Base-by-base conservation (phyloP, 2,113 vertebrate species). In the Alligator mississippiensis region DNA sequence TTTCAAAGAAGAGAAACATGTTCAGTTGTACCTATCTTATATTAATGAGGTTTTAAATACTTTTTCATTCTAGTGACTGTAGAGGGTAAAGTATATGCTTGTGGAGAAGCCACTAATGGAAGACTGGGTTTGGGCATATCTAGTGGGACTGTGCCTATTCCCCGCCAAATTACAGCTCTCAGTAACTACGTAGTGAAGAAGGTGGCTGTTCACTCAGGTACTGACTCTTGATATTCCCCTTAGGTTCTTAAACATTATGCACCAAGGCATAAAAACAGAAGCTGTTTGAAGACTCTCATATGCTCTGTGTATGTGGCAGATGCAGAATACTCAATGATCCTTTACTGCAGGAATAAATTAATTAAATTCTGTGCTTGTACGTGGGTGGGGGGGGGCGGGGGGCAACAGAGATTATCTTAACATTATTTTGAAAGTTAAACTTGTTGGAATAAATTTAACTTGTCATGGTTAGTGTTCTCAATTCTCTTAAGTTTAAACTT, bases 171-270 rank as follows among this genome's bases (percentile, higher is more conserved):
- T 93, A 98, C 98, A 1, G 99, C 99, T 15, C 99, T 99, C 82
- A 99, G 99, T 96, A 99, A 99, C 97, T 99, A 99, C 2, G 99
- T 99, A 77, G 99, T 99, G 87, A 99, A 99, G 98, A 99, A 99
- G 95, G 99, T 99, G 47, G 99, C 99, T 3, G 99, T 99, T 92
- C 99, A 99, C 92, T 99, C 99, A 97, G 99, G 98, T 99, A 97
- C 34, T 28, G 16, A 9, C 25, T 89, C 1, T 13, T 47, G 6
- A 54, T 34, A 0, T 84, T 62, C 54, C 80, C 25, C 27, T 30
- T 59, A 22, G 0, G 1, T 66, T 11, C 1, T 6, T 54, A 58
- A 66, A 27, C 0, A 0, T 57, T 79, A 75, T 11, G 3, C 30
- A 22, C 2, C 16, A 63, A 68, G 24, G 11, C 60, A 61, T 87